Conservation (phyloP, 2,888 invertebrate species). For the Blastobasis lacticolella region DNA sequence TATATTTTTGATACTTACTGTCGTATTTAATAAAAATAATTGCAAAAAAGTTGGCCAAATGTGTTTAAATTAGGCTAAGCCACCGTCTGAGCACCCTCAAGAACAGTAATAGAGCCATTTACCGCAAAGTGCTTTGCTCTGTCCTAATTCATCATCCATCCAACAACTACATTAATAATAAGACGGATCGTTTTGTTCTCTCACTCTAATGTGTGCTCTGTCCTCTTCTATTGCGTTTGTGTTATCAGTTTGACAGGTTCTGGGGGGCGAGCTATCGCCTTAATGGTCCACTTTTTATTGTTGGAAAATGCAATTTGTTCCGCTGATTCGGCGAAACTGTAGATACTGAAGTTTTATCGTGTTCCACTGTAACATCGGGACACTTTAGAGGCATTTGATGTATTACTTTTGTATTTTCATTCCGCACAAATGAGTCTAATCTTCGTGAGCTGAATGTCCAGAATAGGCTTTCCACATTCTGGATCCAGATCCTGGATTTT, state of each 20-base stretch:
- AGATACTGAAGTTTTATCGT: no score
- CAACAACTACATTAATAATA: constrained; percentile 57
- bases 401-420: no score
- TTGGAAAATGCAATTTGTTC: constrained; percentile 8
- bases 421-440: no score
- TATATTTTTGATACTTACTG: no score
- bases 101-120: constrained; percentile 59
- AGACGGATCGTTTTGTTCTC: constrained; percentile 49
- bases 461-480: no score
- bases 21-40: no score
- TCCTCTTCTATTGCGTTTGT: constrained; percentile 21
- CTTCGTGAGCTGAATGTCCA: no score
- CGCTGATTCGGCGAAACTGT: no score
- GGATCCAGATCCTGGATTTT: no score
- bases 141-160: constrained; percentile 64
- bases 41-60: constrained; percentile 21
- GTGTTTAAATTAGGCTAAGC: constrained; percentile 40
- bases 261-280: constrained; percentile 25
- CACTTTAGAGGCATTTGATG: no score
- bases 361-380: no score
- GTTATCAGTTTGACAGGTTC: constrained; percentile 49
- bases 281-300: constrained; percentile 15
- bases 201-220: constrained; percentile 18
- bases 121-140: constrained; percentile 67
- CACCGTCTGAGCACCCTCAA: constrained; percentile 46